A percentile compares a stretch with the other conserved stretches of the same genome.
Evolutionary conservation across 2,797 vertebrate species (phyloP).

Genomic region (Sebastes cheni): DNA sequence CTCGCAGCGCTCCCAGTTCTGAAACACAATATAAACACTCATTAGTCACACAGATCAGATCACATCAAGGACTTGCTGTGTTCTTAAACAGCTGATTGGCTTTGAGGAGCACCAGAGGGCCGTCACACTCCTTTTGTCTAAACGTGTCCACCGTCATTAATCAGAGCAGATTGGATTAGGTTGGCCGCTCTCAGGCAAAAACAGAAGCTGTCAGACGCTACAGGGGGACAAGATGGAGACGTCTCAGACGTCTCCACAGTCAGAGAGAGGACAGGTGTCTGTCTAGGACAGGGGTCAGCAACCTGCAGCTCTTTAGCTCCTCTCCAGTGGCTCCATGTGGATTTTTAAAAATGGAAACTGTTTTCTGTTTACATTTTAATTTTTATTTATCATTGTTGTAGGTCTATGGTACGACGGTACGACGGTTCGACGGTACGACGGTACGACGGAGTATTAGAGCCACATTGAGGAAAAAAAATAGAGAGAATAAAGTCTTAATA

Average conservation of each 20-base stretch:
- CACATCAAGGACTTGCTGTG: no score
- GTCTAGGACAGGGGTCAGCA: neutral
- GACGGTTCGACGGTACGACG: no score
- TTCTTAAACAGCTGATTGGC: neutral
- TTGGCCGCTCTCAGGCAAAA: neutral
- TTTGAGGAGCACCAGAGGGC: neutral
- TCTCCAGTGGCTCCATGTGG: no score
- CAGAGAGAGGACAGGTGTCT: neutral
- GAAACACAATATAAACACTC: neutral
- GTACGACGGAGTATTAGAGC: no score
- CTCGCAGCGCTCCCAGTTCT: constrained; percentile 89
- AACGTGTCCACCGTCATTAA: constrained; percentile 10
- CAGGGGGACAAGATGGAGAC: neutral
- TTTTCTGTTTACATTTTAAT: no score
- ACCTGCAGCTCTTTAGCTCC: no score
- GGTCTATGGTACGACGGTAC: no score
- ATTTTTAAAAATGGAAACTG: no score
- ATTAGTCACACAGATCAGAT: neutral
- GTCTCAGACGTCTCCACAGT: neutral
- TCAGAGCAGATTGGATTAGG: constrained; percentile 61
- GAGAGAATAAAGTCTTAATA: no score
- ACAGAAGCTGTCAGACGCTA: neutral
- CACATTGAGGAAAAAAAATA: no score
- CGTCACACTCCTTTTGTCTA: neutral
- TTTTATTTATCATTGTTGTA: no score